phyloP scores from a whole-genome alignment of 2,888 invertebrate genomes.

The Gymnosoma rotundatum region DNA sequence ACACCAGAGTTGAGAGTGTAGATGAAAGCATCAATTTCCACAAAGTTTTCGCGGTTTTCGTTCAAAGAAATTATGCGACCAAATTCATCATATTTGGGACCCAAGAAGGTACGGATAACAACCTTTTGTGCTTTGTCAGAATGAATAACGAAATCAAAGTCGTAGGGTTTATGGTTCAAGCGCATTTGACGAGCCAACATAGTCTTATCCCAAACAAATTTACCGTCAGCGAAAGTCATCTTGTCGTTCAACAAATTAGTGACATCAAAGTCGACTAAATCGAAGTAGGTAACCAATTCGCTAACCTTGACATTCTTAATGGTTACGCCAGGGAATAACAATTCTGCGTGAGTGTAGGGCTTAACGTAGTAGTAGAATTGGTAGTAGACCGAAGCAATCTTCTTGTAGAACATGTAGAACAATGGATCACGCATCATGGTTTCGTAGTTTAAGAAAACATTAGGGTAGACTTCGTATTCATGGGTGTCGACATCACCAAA shows the following conservation, averaged over 20 bases:
- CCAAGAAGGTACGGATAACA: constrained; percentile 85
- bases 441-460: constrained; percentile 85
- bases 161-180: constrained; percentile 87
- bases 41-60: constrained; percentile 84
- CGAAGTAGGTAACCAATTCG: constrained; percentile 86
- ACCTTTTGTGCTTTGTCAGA: constrained; percentile 84
- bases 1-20: constrained; percentile 84
- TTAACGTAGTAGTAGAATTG: constrained; percentile 85
- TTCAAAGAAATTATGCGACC: constrained; percentile 83
- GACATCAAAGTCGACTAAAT: constrained; percentile 85
- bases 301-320: constrained; percentile 85
- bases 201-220: constrained; percentile 78
- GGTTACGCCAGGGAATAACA: constrained; percentile 85
- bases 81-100: constrained; percentile 86
- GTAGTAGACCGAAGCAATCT: constrained; percentile 84
- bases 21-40: constrained; percentile 85
- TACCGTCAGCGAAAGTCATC: constrained; percentile 67
- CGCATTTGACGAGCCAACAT: constrained; percentile 85
- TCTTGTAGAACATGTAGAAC: constrained; percentile 87
- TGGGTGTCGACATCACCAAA: constrained; percentile 75
- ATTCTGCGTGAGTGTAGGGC: constrained; percentile 85
- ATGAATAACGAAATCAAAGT: constrained; percentile 84
- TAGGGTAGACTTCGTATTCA: constrained; percentile 79
- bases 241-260: constrained; percentile 75
- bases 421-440: constrained; percentile 88